phyloP scores from a whole-genome alignment of 2,797 vertebrate genomes.

The Schizopygopsis malacanthus region DNA sequence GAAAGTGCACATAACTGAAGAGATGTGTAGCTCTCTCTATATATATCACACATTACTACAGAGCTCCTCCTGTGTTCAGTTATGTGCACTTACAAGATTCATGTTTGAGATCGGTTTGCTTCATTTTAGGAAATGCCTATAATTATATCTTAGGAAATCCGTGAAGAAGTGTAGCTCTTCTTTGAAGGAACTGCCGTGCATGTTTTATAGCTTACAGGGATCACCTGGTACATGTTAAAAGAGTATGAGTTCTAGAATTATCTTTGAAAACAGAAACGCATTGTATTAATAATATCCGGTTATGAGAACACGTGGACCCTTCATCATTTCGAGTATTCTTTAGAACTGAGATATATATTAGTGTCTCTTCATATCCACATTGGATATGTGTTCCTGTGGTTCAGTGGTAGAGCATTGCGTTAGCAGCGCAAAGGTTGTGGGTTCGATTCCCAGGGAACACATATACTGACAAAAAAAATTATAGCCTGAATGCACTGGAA shows the following conservation, averaged over 20 bases:
- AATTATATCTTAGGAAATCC: background rate
- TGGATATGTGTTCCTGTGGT: too few relatives aligned
- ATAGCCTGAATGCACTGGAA: too few relatives aligned
- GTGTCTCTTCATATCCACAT: background rate
- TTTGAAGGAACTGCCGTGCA: background rate
- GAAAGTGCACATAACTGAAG: too few relatives aligned
- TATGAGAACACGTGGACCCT: background rate
- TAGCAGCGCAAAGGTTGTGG: too few relatives aligned
- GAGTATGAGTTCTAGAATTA: background rate
- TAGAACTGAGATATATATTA: background rate
- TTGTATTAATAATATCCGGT: background rate
- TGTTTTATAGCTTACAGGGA: background rate
- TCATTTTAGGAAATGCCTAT: too few relatives aligned
- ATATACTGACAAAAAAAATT: too few relatives aligned
- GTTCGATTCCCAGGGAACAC: too few relatives aligned
- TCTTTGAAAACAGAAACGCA: background rate
- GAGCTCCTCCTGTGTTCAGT: background rate
- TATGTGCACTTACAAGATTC: too few relatives aligned
- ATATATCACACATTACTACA: background rate
- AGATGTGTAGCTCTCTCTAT: too few relatives aligned
- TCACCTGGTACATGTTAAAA: background rate
- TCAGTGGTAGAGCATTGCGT: too few relatives aligned
- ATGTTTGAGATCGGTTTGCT: too few relatives aligned
- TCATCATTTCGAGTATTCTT: background rate
- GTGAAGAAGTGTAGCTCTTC: background rate